Conservation (phyloP, 2,888 invertebrate species). For the Leucophenga montana region DNA sequence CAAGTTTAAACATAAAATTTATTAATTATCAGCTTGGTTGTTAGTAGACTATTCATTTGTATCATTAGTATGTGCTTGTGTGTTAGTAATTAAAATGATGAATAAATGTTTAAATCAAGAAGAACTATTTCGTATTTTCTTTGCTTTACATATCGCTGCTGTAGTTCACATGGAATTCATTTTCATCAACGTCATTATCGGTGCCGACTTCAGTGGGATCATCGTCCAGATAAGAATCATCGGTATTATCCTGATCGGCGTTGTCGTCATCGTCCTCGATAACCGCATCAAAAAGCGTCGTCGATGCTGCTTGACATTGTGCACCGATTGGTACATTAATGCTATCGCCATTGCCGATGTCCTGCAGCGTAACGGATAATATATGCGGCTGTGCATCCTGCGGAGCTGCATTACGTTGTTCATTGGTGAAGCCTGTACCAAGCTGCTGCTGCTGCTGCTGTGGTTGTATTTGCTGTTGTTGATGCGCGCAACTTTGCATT, state of each 20-base stretch:
- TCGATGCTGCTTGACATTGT: background rate
- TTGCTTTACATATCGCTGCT: slow-evolving; percentile 20
- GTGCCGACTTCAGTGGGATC: background rate
- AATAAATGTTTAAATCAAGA: no score
- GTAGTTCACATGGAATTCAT: slow-evolving; percentile 35
- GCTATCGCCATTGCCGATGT: slow-evolving; percentile 18
- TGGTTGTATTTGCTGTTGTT: slow-evolving; percentile 22
- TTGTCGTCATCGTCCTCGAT: background rate
- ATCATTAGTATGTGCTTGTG: no score
- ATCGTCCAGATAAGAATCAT: slow-evolving; percentile 38
- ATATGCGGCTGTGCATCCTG: background rate
- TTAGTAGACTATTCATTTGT: no score
- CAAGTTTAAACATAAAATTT: no score
- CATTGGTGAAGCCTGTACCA: background rate
- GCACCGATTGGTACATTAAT: background rate
- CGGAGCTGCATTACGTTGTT: background rate
- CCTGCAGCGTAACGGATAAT: slow-evolving; percentile 2
- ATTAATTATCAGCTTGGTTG: no score
- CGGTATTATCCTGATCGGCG: slow-evolving; percentile 50
- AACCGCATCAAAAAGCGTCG: background rate
- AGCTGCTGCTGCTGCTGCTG: background rate
- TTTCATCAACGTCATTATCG: slow-evolving; percentile 28
- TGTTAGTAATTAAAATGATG: no score
- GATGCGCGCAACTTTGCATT: background rate
- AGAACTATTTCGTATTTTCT: no score